Percentiles rank a stretch among this genome's conserved stretches.
Evolutionary conservation across 2,113 vertebrate genomes (phyloP).

Genomic region (Enhydra lutris): DNA sequence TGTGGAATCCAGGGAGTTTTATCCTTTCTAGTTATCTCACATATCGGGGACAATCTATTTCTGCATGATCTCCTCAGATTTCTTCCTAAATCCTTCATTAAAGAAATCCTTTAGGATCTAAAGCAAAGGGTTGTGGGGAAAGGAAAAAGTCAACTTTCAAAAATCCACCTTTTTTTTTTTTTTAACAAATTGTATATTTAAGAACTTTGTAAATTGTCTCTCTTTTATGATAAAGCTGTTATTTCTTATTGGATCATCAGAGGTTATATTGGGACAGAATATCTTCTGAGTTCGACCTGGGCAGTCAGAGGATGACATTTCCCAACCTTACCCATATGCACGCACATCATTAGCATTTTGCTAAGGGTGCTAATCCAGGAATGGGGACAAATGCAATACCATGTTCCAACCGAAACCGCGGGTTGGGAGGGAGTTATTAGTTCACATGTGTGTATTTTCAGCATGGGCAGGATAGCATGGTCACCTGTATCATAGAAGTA

Average conservation of each 20-base stretch:
- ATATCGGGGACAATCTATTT: background rate
- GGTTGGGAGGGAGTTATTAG: background rate
- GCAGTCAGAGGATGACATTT: background rate
- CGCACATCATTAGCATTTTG: background rate
- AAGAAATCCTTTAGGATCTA: background rate
- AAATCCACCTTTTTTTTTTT: background rate
- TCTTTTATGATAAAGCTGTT: background rate
- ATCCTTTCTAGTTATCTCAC: fast-evolving
- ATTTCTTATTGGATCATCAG: background rate
- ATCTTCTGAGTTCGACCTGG: background rate
- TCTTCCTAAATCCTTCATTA: background rate
- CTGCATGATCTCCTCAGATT: background rate
- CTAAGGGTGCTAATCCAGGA: background rate
- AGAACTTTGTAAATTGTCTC: background rate
- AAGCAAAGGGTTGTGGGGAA: background rate
- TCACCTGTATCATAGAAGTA: background rate
- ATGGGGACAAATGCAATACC: background rate
- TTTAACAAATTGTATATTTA: background rate
- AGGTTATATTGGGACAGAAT: background rate
- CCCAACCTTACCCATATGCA: background rate
- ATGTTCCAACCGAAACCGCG: background rate
- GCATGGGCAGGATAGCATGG: background rate
- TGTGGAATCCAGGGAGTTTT: background rate
- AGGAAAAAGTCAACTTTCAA: background rate
- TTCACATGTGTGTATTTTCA: background rate